Evolutionary conservation across 2,113 vertebrate species (phyloP).

Genomic region (Myiagra hebetior): DNA sequence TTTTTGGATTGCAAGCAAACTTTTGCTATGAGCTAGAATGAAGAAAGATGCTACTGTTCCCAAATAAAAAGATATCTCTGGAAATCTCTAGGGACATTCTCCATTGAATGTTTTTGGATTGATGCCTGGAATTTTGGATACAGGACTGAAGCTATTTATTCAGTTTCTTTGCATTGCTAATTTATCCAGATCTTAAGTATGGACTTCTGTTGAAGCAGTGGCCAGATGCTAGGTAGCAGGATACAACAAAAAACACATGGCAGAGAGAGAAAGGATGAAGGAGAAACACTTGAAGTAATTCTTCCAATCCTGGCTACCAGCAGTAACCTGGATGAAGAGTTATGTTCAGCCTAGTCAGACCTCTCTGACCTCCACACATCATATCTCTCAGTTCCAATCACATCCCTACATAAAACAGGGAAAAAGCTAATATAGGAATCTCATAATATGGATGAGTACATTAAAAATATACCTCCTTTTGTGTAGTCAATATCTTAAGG

Average conservation of each 20-base stretch:
- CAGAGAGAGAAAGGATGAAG: background rate
- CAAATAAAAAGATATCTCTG: background rate
- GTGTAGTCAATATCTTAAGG: background rate
- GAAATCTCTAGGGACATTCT: background rate
- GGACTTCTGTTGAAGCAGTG: background rate
- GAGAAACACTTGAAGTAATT: background rate
- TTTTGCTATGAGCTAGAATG: background rate
- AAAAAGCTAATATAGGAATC: background rate
- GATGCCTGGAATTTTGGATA: background rate
- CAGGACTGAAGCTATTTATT: background rate
- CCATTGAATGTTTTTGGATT: background rate
- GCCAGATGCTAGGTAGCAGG: background rate
- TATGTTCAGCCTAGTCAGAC: background rate
- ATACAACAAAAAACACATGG: background rate
- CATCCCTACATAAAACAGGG: background rate
- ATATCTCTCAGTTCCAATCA: background rate
- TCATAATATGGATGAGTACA: background rate
- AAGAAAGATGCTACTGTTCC: background rate
- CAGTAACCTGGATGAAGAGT: background rate
- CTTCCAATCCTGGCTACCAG: background rate
- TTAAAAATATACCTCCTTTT: background rate
- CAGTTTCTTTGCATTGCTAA: background rate
- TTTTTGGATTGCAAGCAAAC: background rate
- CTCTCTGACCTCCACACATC: background rate
- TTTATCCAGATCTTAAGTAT: background rate